phyloP scores from a whole-genome alignment of 2,113 vertebrate species.

The Melanocharis versteri region DNA sequence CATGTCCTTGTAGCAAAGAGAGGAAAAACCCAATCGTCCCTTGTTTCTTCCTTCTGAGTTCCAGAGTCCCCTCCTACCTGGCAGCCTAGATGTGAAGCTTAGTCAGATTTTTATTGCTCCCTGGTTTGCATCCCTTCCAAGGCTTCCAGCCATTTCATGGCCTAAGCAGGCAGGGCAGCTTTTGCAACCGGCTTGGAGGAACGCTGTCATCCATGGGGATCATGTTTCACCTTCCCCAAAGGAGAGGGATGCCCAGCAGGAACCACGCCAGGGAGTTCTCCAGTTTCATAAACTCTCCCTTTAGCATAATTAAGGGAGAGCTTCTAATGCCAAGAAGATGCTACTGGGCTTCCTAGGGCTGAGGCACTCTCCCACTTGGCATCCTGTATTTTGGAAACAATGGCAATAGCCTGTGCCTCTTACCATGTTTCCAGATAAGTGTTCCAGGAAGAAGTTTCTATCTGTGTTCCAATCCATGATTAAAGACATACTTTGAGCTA shows the following conservation, averaged over 20 bases:
- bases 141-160: background rate
- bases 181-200: background rate
- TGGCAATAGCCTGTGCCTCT: background rate
- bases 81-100: background rate
- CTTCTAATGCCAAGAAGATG: background rate
- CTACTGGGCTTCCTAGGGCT: conserved; percentile 12
- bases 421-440: conserved; percentile 13
- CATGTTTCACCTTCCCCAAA: background rate
- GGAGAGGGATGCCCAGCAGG: background rate
- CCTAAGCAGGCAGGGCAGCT: background rate
- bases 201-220: background rate
- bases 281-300: background rate
- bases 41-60: background rate
- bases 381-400: conserved; percentile 46
- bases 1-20: background rate
- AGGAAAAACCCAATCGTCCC: background rate
- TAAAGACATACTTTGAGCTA: conserved; percentile 21
- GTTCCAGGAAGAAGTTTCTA: conserved; percentile 57
- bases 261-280: background rate
- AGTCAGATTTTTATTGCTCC: background rate
- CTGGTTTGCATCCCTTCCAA: background rate
- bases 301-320: background rate
- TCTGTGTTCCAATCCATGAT: conserved; percentile 1
- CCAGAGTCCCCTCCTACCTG: background rate
- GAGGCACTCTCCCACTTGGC: background rate